A percentile compares a stretch with the other conserved stretches of the same genome.
Evolutionary conservation across 2,113 vertebrate genomes (phyloP).

Genomic region (Cercocebus atys): DNA sequence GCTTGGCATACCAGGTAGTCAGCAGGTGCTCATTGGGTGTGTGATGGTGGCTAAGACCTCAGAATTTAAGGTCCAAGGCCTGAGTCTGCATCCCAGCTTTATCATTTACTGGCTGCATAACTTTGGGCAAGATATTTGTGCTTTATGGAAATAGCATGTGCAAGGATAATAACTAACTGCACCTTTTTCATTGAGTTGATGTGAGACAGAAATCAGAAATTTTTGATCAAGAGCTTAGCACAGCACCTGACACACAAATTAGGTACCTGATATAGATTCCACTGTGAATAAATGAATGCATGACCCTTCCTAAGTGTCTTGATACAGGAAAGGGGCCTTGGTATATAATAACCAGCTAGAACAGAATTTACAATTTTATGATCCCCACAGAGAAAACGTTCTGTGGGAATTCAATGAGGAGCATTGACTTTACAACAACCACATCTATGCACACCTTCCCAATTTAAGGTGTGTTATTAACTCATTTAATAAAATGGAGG

Average conservation of each 20-base stretch:
- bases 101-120: no score
- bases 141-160: background rate
- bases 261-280: background rate
- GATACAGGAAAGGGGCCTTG: background rate
- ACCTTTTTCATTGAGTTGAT: background rate
- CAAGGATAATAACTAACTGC: no score
- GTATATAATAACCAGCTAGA: background rate
- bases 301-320: background rate
- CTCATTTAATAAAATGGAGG: background rate
- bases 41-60: background rate
- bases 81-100: background rate
- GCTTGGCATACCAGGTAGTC: accelerated
- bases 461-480: background rate
- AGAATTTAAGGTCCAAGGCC: background rate
- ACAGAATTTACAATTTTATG: background rate
- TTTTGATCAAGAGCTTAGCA: background rate
- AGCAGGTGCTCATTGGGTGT: accelerated
- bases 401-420: background rate
- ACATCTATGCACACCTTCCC: background rate
- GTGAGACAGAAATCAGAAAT: background rate
- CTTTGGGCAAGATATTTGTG: background rate
- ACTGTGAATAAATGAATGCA: background rate
- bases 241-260: background rate
- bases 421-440: background rate
- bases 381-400: background rate